A percentile compares a stretch with the other conserved stretches of the same genome.
These are phyloP conservation scores for Platyura marginata DNA, from an alignment of 1,140 invertebrate genomes.

Conservation along the genomic window DNA sequence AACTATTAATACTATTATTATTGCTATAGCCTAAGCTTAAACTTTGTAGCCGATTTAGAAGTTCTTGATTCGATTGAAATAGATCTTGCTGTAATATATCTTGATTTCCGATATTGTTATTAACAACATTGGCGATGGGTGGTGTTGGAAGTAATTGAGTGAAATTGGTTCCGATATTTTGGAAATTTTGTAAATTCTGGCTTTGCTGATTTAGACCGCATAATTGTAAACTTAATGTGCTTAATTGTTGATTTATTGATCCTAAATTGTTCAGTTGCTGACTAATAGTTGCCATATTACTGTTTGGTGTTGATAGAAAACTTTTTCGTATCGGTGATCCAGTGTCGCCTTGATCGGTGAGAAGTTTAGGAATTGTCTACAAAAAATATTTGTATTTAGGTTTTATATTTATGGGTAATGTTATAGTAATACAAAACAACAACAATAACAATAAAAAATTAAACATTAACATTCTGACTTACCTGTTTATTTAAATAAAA, in stretches of 20 bases:
- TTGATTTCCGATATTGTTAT: constrained; percentile 1
- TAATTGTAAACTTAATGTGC: constrained; percentile 19
- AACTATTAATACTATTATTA: constrained; percentile 2
- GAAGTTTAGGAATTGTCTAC: neutral
- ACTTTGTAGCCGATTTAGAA: constrained; percentile 35
- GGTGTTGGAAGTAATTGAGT: neutral
- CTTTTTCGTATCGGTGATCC: neutral
- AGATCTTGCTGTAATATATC: constrained; percentile 16
- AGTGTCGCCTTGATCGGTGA: neutral
- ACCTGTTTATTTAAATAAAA: no score
- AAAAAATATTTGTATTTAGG: no score
- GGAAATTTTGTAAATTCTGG: constrained; percentile 19
- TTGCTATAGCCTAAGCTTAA: constrained; percentile 21
- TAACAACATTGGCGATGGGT: neutral
- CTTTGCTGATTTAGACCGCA: constrained; percentile 24
- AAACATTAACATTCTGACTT: no score
- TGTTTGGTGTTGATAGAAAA: constrained; percentile 13
- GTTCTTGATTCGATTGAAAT: constrained; percentile 27
- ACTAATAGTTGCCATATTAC: constrained; percentile 22
- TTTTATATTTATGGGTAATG: no score
- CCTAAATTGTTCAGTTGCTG: constrained; percentile 24
- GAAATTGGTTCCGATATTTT: constrained; percentile 8
- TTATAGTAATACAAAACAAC: no score
- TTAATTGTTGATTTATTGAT: constrained; percentile 22
- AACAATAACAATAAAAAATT: no score